These are phyloP conservation scores for Auanema sp. DNA, from an alignment of 2,888 invertebrate species.

Conservation along the genomic window DNA sequence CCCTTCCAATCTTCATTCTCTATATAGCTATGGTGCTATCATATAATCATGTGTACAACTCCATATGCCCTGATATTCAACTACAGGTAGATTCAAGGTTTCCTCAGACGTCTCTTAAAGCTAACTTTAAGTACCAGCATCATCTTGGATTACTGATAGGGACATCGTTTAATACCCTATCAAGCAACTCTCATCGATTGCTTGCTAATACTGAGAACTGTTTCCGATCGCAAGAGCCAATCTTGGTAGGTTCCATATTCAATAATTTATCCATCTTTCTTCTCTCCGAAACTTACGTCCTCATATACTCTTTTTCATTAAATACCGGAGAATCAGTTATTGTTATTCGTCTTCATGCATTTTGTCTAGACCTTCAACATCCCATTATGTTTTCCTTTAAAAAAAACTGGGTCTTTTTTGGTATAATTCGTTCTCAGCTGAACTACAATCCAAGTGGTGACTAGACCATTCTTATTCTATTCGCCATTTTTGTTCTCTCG, in stretches of 20 bases:
- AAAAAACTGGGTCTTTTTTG: background rate
- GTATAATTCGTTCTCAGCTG: background rate
- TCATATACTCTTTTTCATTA: background rate
- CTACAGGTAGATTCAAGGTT: no score
- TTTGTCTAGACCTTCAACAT: background rate
- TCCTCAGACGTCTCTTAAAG: no score
- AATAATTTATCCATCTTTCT: background rate
- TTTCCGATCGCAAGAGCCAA: slow-evolving; percentile 23
- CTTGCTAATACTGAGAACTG: slow-evolving; percentile 30
- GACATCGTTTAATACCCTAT: slow-evolving; percentile 7
- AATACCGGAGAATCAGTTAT: background rate
- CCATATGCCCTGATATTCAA: slow-evolving; percentile 35
- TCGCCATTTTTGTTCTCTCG: no score
- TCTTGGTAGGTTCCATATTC: slow-evolving; percentile 17
- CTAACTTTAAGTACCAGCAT: slow-evolving; percentile 18
- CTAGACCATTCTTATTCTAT: no score
- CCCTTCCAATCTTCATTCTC: slow-evolving; percentile 27
- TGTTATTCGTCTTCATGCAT: background rate
- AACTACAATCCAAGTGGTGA: no score
- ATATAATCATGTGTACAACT: slow-evolving; percentile 39
- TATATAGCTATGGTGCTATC: slow-evolving; percentile 28
- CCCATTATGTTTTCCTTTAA: background rate
- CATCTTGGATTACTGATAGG: slow-evolving; percentile 22
- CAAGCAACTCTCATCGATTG: slow-evolving; percentile 20
- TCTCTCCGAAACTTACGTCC: background rate